Conservation (phyloP, 2,888 invertebrate species). For the Eupithecia vulgata region DNA sequence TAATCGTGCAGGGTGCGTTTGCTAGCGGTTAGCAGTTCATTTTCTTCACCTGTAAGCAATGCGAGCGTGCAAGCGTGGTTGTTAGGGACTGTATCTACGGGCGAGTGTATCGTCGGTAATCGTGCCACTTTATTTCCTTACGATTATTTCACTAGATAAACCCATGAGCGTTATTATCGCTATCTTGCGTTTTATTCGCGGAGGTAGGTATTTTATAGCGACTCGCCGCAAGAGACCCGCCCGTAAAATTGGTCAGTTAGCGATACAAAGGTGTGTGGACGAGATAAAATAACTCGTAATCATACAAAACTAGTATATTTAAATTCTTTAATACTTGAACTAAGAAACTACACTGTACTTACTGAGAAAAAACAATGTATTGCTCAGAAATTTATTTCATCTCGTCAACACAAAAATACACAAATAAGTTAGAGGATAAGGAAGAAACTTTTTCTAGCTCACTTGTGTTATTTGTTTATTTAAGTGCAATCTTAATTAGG, state of each 20-base stretch:
- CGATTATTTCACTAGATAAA: neutral
- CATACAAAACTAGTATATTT: neutral
- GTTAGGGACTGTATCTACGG: neutral
- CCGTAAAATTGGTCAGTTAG: neutral
- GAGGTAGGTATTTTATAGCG: neutral
- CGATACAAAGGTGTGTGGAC: neutral
- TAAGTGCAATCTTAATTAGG: neutral
- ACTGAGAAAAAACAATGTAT: too few species aligned
- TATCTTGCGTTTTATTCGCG: neutral
- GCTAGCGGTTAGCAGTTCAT: slow-evolving; percentile 53
- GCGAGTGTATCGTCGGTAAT: neutral
- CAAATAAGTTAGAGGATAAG: neutral
- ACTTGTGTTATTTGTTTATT: neutral
- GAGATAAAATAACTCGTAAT: neutral
- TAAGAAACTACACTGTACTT: too few species aligned
- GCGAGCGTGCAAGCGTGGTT: slow-evolving; percentile 36
- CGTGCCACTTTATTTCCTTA: neutral
- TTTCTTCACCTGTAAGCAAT: slow-evolving; percentile 62
- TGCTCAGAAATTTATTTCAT: too few species aligned
- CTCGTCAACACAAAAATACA: too few species aligned
- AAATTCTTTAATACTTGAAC: too few species aligned
- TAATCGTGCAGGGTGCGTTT: slow-evolving; percentile 64
- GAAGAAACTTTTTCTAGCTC: neutral
- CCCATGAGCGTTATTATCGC: too few species aligned
- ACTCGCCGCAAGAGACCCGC: neutral